Base-by-base conservation (phyloP, 2,888 invertebrate species). In the Phymatocera aterrima region DNA sequence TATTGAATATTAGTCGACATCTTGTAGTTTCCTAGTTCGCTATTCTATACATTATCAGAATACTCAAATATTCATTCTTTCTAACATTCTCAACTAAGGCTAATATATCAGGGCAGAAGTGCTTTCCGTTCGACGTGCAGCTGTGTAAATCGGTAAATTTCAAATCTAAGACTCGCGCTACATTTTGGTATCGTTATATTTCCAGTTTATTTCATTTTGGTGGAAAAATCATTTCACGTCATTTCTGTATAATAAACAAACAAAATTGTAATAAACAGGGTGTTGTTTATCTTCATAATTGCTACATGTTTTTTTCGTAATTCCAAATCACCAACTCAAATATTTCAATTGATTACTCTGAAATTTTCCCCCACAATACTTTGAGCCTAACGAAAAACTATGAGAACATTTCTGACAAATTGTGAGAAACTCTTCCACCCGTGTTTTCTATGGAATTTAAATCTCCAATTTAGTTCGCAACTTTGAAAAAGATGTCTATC, bases 1-100 rank as follows among this genome's bases (percentile, higher is more conserved):
- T 54, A 37, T 51, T 6, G 31, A n/a, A n/a, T n/a, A 61, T 77
- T 64, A 15, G 28, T 57, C 28, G 12, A 28, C 15, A 3, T 28
- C 28, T 28, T 10, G 10, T 28, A 28, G 28, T 57, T 24, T 34
- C 21, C 37, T 31, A n/a, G 28, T 54, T 75, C 18, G 12, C 40
- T 57, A 51, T 57, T 57, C 15, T 5, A 8, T 4, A 40, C 40
- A 40, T n/a, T n/a, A n/a, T n/a, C 4, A 43, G 15, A 43, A 68
- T 68, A 28, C 46, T 68, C n/a, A n/a, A 43, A 68, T 34, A 43
- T 18, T 72, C 72, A 72, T 72, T 72, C 72, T n/a, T n/a, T 72
- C 34, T 48, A 72, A 72, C 72, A 72, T 72, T 72, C 72, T 31
- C 72, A 48, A 43, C 72, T 31, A 48, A 51, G 51, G 18, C 72